phyloP scores from a whole-genome alignment of 2,113 vertebrate genomes.

The Cyprinodon tularosa region DNA sequence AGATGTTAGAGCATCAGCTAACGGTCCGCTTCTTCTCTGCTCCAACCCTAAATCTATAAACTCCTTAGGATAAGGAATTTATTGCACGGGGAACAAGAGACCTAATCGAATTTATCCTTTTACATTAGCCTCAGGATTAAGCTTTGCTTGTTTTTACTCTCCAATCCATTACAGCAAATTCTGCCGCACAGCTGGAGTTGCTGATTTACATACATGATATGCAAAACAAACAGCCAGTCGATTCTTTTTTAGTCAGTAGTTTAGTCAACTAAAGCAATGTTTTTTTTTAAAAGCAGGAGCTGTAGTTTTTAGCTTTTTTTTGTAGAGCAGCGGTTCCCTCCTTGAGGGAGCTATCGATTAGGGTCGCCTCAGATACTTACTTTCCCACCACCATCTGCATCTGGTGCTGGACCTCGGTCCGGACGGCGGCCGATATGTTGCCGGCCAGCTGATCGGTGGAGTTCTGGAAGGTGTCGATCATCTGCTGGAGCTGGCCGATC shows the following conservation, averaged over 20 bases:
- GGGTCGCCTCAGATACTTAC: constrained; percentile 76
- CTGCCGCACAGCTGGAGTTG: constrained; percentile 13
- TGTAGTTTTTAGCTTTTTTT: not conserved
- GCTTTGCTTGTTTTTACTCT: constrained; percentile 59
- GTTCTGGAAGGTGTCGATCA: constrained; percentile 86
- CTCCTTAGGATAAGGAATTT: constrained; percentile 54
- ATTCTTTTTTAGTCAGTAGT: not conserved
- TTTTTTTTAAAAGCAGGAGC: not conserved
- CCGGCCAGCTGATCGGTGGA: constrained; percentile 88
- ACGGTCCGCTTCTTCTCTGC: constrained; percentile 23
- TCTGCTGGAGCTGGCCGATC: constrained; percentile 88
- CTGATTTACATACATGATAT: constrained; percentile 28
- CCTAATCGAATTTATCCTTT: constrained; percentile 58
- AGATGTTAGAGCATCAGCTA: constrained; percentile 28
- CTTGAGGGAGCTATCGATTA: not conserved
- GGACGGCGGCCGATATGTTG: constrained; percentile 83
- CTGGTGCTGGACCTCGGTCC: constrained; percentile 93
- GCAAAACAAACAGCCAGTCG: constrained; percentile 7
- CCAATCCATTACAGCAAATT: constrained; percentile 46
- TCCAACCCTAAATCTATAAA: constrained; percentile 48
- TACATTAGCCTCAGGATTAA: constrained; percentile 71
- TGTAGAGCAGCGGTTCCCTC: not conserved
- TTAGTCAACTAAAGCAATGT: not conserved
- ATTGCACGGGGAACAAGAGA: constrained; percentile 68
- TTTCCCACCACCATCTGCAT: constrained; percentile 92